Conservation (phyloP, 2,888 invertebrate species). For the Drosophila atripex region DNA sequence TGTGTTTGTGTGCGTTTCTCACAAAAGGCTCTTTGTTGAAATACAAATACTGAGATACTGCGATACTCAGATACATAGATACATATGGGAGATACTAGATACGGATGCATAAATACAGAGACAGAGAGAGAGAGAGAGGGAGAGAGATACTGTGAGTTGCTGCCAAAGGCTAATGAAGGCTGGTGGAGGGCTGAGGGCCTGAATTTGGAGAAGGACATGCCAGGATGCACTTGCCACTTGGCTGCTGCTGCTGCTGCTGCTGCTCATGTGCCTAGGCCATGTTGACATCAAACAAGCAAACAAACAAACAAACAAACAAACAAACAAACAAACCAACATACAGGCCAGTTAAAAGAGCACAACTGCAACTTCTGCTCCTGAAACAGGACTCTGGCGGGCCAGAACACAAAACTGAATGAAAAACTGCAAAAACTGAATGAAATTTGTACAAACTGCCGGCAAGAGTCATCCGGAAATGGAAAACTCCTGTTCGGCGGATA, state of each 20-base stretch:
- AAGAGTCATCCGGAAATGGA: slow-evolving; percentile 40
- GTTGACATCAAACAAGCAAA: slow-evolving; percentile 74
- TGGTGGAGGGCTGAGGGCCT: slow-evolving; percentile 13
- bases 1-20: slow-evolving; percentile 22
- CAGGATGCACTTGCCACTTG: slow-evolving; percentile 41
- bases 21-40: slow-evolving; percentile 64
- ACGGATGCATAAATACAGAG: too few species aligned
- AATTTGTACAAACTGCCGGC: slow-evolving; percentile 49
- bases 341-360: slow-evolving; percentile 61
- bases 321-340: slow-evolving; percentile 46
- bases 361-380: slow-evolving; percentile 24
- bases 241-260: slow-evolving; percentile 2
- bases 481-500: slow-evolving; percentile 37
- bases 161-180: slow-evolving; percentile 76
- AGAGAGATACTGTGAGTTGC: slow-evolving; percentile 67
- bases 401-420: slow-evolving; percentile 1
- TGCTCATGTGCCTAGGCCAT: slow-evolving; percentile 55
- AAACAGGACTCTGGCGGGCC: background rate
- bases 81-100: background rate
- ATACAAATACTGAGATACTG: slow-evolving; percentile 11
- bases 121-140: slow-evolving; percentile 44
- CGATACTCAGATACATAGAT: background rate
- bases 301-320: slow-evolving; percentile 66
- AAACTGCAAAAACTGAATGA: slow-evolving; percentile 30
- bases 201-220: slow-evolving; percentile 36